These are phyloP conservation scores for Sylvia borin DNA, from an alignment of 2,797 vertebrate species.

Conservation along the genomic window DNA sequence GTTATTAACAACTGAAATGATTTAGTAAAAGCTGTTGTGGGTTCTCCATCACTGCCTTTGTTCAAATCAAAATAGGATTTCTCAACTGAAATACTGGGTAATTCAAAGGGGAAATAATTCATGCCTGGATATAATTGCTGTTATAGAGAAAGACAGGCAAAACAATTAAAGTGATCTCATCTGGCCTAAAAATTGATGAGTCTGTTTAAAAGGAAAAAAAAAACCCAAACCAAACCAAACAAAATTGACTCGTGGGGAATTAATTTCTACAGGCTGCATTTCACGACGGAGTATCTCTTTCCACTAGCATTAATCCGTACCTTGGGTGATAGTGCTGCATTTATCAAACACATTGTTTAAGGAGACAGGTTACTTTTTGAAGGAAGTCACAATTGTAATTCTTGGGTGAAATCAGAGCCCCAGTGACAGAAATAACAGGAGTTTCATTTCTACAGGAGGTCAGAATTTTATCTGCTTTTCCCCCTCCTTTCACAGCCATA, in stretches of 20 bases:
- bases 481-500: not conserved
- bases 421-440: not conserved
- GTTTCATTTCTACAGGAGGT: not conserved
- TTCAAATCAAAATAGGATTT: constrained; percentile 29
- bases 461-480: not conserved
- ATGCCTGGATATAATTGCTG: not conserved
- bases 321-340: not conserved
- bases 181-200: constrained; percentile 15
- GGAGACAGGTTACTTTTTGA: not conserved
- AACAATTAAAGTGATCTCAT: constrained; percentile 31
- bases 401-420: not conserved
- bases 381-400: not conserved
- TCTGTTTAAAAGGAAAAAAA: not conserved
- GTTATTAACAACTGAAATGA: constrained; percentile 33
- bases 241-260: not conserved
- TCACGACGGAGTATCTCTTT: not conserved
- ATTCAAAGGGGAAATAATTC: not conserved
- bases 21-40: constrained; percentile 8
- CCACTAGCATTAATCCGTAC: not conserved
- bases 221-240: fast-evolving
- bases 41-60: constrained; percentile 22
- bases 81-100: not conserved
- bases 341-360: not conserved
- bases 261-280: not conserved
- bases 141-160: constrained; percentile 13